Evolutionary conservation across 2,113 vertebrate genomes (phyloP).

Genomic region (Rhipidura dahli): DNA sequence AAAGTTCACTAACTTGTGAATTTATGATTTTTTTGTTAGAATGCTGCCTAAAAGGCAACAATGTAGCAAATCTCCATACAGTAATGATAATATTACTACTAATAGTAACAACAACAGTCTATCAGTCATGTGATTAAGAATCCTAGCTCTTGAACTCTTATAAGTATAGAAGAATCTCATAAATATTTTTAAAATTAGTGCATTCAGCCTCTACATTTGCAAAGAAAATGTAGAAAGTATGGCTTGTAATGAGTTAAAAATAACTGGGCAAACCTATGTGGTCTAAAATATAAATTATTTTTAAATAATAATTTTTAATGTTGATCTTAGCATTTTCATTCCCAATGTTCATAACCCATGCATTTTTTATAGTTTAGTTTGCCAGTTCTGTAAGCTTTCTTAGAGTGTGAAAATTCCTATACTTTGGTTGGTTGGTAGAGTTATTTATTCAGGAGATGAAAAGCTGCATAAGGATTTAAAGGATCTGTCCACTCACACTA

Average conservation of each 20-base stretch:
- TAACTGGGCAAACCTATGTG: not conserved
- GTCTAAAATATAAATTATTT: not conserved
- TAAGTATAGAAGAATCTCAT: not conserved
- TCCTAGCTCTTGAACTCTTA: not conserved
- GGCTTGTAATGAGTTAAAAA: not conserved
- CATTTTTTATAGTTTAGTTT: not conserved
- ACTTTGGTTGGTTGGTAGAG: not conserved
- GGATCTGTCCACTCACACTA: not conserved
- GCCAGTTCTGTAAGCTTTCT: not conserved
- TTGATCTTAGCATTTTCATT: not conserved
- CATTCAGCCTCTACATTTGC: not conserved
- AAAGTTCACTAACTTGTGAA: not conserved
- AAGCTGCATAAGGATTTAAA: not conserved
- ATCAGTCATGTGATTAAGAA: not conserved
- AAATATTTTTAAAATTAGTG: not conserved
- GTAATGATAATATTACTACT: no score
- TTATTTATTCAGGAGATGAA: not conserved
- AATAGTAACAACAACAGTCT: no score
- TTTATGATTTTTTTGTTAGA: not conserved
- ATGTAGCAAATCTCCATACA: not conserved
- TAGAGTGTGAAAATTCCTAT: not conserved
- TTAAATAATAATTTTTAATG: not conserved
- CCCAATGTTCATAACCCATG: not conserved
- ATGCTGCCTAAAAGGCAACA: not conserved
- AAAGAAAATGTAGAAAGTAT: not conserved